These are phyloP conservation scores for Oryzias woworae DNA, from an alignment of 2,113 vertebrate species.

Conservation along the genomic window DNA sequence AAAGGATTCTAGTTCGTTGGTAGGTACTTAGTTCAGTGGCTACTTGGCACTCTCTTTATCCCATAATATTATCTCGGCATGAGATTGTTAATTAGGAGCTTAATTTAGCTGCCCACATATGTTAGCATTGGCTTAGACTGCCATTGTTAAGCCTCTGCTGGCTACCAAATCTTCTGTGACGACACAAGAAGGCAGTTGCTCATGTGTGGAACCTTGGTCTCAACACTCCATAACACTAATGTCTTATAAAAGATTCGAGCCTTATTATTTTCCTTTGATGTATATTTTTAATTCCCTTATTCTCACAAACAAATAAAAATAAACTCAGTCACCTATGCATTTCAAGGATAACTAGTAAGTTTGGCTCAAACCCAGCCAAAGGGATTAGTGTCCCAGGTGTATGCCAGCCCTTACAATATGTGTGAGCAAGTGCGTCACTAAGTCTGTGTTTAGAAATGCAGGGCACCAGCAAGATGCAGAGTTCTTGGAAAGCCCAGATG, in stretches of 20 bases:
- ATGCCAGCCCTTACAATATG: conserved; percentile 44
- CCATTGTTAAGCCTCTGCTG: conserved; percentile 63
- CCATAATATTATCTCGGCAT: conserved; percentile 76
- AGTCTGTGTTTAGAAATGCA: conserved; percentile 66
- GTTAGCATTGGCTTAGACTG: conserved; percentile 74
- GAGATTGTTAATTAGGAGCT: conserved; percentile 77
- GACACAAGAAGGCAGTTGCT: conserved; percentile 40
- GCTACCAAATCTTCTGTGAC: conserved; percentile 58
- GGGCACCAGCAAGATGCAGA: conserved; percentile 51
- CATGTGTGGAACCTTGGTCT: neutral
- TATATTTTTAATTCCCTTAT: conserved; percentile 1
- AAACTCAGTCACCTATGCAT: conserved; percentile 3
- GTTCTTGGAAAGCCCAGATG: conserved; percentile 58
- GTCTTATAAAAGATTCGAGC: too few species aligned
- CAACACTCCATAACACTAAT: too few species aligned
- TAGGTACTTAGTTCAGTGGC: conserved; percentile 60
- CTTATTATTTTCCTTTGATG: neutral
- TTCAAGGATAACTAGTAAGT: conserved; percentile 26
- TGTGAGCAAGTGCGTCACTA: conserved; percentile 57
- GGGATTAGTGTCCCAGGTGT: conserved; percentile 58
- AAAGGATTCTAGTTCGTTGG: conserved; percentile 33
- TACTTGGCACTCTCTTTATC: conserved; percentile 71
- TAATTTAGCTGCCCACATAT: conserved; percentile 79
- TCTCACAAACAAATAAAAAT: neutral
- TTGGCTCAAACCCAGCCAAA: conserved; percentile 39